These are phyloP conservation scores for Euplagia quadripunctaria DNA, from an alignment of 2,888 invertebrate species.

Conservation along the genomic window DNA sequence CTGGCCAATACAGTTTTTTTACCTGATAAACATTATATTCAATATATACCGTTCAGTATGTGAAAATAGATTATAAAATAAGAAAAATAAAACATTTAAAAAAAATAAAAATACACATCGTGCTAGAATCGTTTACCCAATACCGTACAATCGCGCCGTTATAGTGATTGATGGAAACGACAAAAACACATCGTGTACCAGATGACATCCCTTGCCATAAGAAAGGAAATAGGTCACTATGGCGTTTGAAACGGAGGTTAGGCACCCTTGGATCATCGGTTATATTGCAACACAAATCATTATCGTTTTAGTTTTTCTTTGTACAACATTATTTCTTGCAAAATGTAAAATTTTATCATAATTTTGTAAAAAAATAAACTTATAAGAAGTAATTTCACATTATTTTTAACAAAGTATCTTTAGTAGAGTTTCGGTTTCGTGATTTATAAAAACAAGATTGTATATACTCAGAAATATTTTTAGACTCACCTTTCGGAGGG, in stretches of 20 bases:
- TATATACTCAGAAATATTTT: neutral
- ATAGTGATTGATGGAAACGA: slow-evolving; percentile 26
- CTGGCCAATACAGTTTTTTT: neutral
- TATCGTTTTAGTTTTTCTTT: neutral
- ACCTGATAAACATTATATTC: neutral
- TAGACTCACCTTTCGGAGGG: slow-evolving; percentile 97
- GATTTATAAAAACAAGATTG: neutral
- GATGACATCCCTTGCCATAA: slow-evolving; percentile 26
- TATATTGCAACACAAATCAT: neutral
- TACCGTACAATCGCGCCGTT: slow-evolving; percentile 17
- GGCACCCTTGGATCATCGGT: neutral
- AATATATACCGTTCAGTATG: neutral
- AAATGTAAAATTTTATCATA: too few species aligned
- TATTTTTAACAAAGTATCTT: too few species aligned
- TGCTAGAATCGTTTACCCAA: slow-evolving; percentile 17
- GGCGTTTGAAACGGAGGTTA: slow-evolving; percentile 18
- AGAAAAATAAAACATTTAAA: neutral
- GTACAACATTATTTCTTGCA: too few species aligned
- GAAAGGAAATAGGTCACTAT: slow-evolving; percentile 45
- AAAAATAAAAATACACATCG: slow-evolving; percentile 3
- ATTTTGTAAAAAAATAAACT: too few species aligned
- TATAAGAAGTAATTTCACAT: too few species aligned
- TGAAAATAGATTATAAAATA: neutral
- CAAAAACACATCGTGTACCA: slow-evolving; percentile 28
- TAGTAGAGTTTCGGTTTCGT: too few species aligned